Evolutionary conservation across 2,797 vertebrate genomes (phyloP).

Genomic region (Aeoliscus strigatus): DNA sequence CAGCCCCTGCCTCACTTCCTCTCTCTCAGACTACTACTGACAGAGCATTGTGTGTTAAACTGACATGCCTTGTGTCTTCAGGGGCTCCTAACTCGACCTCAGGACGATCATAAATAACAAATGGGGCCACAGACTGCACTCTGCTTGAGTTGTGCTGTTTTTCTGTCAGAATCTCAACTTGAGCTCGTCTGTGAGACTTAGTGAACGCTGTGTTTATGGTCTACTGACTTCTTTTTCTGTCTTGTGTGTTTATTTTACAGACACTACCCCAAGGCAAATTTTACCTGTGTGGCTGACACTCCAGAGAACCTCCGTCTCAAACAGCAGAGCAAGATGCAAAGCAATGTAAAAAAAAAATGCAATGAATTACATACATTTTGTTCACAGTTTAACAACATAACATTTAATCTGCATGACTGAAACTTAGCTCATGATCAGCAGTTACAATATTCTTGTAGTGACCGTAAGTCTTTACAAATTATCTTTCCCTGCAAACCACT

Average conservation of each 20-base stretch:
- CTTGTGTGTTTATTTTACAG: constrained; percentile 68
- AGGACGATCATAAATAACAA: constrained; percentile 63
- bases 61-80: constrained; percentile 64
- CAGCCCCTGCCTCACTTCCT: constrained; percentile 40
- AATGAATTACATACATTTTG: neutral
- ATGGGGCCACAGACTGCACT: constrained; percentile 48
- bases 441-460: neutral
- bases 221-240: constrained; percentile 24
- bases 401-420: too few relatives aligned
- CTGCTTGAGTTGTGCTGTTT: constrained; percentile 48
- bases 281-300: constrained; percentile 95
- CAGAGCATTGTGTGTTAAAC: constrained; percentile 53
- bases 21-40: constrained; percentile 45
- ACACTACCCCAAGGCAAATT: constrained; percentile 96
- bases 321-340: constrained; percentile 95
- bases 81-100: constrained; percentile 57
- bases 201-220: constrained; percentile 27
- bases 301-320: constrained; percentile 96
- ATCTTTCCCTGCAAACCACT: constrained; percentile 4
- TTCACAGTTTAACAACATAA: constrained; percentile 2
- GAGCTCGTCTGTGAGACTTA: constrained; percentile 25
- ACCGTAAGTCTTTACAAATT: neutral
- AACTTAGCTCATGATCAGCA: too few relatives aligned
- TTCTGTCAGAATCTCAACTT: constrained; percentile 20
- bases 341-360: constrained; percentile 76